Evolutionary conservation across 1,140 invertebrate species (phyloP).

Genomic region (Dreissena rostriformis): DNA sequence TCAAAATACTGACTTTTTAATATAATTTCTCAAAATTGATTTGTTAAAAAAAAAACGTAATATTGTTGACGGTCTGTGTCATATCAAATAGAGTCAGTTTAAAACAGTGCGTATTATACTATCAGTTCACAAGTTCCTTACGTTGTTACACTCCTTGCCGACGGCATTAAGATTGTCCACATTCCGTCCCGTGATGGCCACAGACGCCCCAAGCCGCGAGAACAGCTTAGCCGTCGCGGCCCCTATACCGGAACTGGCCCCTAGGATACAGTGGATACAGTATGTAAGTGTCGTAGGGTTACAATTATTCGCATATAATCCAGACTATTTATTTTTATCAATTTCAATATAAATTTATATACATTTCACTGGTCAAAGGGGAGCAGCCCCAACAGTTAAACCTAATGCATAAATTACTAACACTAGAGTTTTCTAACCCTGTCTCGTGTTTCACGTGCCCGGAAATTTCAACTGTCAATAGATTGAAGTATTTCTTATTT

Average conservation of each 20-base stretch:
- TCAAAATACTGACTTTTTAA: neutral
- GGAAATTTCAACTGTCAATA: too few relatives aligned
- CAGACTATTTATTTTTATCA: too few relatives aligned
- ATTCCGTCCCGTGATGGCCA: conserved; percentile 90
- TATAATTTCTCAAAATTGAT: neutral
- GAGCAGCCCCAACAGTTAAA: too few relatives aligned
- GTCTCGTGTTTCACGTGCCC: too few relatives aligned
- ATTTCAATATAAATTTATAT: too few relatives aligned
- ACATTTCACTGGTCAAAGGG: too few relatives aligned
- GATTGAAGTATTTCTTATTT: too few relatives aligned
- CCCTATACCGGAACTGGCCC: conserved; percentile 94
- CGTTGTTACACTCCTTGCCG: conserved; percentile 84
- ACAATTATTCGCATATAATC: too few relatives aligned
- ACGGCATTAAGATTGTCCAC: conserved; percentile 85
- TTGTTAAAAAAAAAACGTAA: neutral
- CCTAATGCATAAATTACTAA: too few relatives aligned
- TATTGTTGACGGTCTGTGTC: neutral
- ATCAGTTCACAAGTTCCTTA: neutral
- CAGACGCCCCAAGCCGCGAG: conserved; percentile 86
- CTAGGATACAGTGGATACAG: conserved; percentile 75
- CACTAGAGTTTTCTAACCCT: too few relatives aligned
- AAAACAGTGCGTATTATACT: neutral
- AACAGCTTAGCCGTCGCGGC: conserved; percentile 90
- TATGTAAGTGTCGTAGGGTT: too few relatives aligned
- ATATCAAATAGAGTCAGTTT: neutral